Base-by-base conservation (phyloP, 1,140 invertebrate species). In the Dryas iulia region DNA sequence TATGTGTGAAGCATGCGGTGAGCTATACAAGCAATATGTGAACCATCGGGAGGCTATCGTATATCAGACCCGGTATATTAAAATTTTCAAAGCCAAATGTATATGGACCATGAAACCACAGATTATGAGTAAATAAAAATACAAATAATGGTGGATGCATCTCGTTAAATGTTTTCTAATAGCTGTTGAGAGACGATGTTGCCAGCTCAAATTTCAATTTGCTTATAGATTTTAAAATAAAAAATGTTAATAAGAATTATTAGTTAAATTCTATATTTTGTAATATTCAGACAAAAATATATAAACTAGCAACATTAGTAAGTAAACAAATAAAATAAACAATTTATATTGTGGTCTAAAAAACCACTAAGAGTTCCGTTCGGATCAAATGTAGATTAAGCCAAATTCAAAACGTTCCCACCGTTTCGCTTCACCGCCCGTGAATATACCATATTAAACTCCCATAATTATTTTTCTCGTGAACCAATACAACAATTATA, bases 401-500 rank as follows among this genome's bases (percentile, higher is more conserved):
- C 80, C 64, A 83, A 79, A 84, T 77, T 81, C 69, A 65, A 87
- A 84, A 87, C 65, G 79, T 91, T 91, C 89, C 87, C 89, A 91
- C 81, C 86, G 89, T 82, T 83, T 78, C 89, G 89, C 82, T 89
- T 77, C 78, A 85, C 72, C 74, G 87, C 78, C 71, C 70, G 71
- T 79, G 76, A 87, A 88, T 86, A 77, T 85, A 79, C 79, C 77
- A 79, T 87, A 85, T 79, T 78, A 77, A 84, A 82, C 74, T 77
- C 82, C 81, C 78, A 83, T 88, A 87, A 90, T 89, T 89, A 85
- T 87, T 89, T 87, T 79, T 81, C 79, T 84, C 75, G 77, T 83
- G 82, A 86, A 84, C 83, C 86, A 88, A 90, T 89, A 90, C 82
- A 83, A 85, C 81, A 86, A 89, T 90, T 87, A 88, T 71, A 80